Evolutionary conservation across 2,888 invertebrate genomes (phyloP).

Genomic region (Amiota mariae): DNA sequence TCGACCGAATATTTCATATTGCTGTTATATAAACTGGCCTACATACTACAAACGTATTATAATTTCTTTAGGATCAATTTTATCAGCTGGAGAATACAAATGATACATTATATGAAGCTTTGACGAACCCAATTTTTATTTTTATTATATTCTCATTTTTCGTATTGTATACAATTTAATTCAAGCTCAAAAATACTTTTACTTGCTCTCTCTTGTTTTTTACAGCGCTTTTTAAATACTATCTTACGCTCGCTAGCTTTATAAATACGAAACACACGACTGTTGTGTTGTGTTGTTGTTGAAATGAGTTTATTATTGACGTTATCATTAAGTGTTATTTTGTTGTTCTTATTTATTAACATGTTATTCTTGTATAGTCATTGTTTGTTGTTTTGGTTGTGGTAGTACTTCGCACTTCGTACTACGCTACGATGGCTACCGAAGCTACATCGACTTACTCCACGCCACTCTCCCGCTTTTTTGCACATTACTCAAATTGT

Average conservation of each 20-base stretch:
- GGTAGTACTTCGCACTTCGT: conserved; percentile 10
- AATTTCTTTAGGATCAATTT: too few relatives aligned
- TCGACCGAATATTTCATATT: too few relatives aligned
- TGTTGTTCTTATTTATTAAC: neutral
- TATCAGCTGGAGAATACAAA: too few relatives aligned
- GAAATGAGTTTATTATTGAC: neutral
- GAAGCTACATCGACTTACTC: neutral
- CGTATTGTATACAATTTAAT: too few relatives aligned
- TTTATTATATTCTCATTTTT: too few relatives aligned
- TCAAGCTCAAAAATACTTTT: too few relatives aligned
- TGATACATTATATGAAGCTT: too few relatives aligned
- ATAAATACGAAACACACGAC: neutral
- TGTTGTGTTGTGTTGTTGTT: conserved; percentile 8
- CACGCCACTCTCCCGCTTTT: conserved; percentile 2
- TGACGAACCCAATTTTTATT: too few relatives aligned
- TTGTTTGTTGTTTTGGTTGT: conserved; percentile 21
- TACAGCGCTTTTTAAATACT: neutral
- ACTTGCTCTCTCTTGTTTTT: neutral
- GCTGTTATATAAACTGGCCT: too few relatives aligned
- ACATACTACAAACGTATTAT: too few relatives aligned
- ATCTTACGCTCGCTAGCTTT: neutral
- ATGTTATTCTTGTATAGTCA: conserved; percentile 7
- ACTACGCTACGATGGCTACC: neutral
- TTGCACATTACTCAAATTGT: neutral
- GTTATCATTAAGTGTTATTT: neutral